A percentile compares a stretch with the other conserved stretches of the same genome.
These are phyloP conservation scores for Manacus vitellinus DNA, from an alignment of 2,113 vertebrate genomes.

Conservation along the genomic window DNA sequence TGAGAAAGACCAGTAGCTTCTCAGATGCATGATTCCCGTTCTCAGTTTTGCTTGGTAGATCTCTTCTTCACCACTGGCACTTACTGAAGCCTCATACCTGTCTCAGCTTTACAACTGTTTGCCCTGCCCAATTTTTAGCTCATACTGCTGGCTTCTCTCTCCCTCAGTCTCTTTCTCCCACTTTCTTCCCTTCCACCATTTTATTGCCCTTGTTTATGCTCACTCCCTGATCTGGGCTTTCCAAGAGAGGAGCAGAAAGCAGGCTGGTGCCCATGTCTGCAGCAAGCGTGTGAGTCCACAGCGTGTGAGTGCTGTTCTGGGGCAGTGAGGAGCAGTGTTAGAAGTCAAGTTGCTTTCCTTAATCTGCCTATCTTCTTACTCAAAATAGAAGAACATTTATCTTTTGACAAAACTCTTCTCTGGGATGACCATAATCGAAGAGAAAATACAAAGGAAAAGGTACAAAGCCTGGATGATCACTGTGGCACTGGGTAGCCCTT, in stretches of 20 bases:
- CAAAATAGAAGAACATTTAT: not conserved
- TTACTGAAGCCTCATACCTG: not conserved
- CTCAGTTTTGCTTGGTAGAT: not conserved
- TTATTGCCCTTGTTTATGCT: not conserved
- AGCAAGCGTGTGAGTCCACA: rapidly evolving
- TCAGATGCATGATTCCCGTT: not conserved
- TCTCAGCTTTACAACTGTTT: not conserved
- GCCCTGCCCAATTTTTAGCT: not conserved
- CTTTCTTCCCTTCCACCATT: not conserved
- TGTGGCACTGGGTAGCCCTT: not conserved
- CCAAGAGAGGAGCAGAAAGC: not conserved
- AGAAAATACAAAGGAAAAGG: not conserved
- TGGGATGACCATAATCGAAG: not conserved
- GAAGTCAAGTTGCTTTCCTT: not conserved
- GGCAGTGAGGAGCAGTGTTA: not conserved
- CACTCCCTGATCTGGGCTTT: not conserved
- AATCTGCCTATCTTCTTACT: not conserved
- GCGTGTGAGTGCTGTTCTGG: rapidly evolving
- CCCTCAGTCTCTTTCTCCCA: not conserved
- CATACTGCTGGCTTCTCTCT: not conserved
- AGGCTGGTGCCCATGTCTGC: not conserved
- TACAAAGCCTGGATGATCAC: not conserved
- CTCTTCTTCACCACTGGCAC: not conserved
- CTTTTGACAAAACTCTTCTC: not conserved
- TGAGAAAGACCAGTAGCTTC: not conserved